Conservation (phyloP, 1,140 invertebrate genomes). For the Neotoxoptera formosana region DNA sequence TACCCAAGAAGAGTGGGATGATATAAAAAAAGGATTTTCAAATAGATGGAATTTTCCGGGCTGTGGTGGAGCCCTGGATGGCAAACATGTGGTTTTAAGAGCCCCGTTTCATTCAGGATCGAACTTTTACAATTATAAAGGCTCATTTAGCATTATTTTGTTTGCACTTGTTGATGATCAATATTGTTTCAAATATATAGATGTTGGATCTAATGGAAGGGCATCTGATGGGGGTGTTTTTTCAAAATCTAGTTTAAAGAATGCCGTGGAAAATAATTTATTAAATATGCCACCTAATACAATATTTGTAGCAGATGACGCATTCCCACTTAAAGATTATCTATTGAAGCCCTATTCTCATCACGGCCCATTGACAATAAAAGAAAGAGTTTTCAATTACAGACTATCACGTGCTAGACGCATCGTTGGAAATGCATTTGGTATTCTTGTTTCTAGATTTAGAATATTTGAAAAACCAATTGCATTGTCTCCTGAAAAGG, state of each 20-base stretch:
- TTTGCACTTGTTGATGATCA: slow-evolving; percentile 59
- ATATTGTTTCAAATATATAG: slow-evolving; percentile 34
- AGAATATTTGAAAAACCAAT: slow-evolving; percentile 63
- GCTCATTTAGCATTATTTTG: slow-evolving; percentile 64
- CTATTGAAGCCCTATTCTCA: slow-evolving; percentile 49
- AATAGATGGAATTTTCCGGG: slow-evolving; percentile 64
- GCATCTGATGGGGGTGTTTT: slow-evolving; percentile 59
- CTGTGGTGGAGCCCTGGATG: slow-evolving; percentile 64
- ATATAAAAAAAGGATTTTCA: slow-evolving; percentile 62
- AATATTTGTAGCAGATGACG: slow-evolving; percentile 57
- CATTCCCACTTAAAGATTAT: slow-evolving; percentile 55
- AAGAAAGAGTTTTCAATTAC: slow-evolving; percentile 64
- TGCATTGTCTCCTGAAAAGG: not conserved
- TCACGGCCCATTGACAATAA: slow-evolving; percentile 50
- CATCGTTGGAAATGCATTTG: slow-evolving; percentile 65
- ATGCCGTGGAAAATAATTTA: slow-evolving; percentile 60
- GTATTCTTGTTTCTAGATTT: slow-evolving; percentile 64
- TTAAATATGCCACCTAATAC: slow-evolving; percentile 51
- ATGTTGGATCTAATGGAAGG: slow-evolving; percentile 16
- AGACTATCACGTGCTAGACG: slow-evolving; percentile 61
- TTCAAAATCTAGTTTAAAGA: slow-evolving; percentile 61
- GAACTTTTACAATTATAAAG: slow-evolving; percentile 64
- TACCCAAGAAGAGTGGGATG: slow-evolving; percentile 60
- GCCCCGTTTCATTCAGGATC: slow-evolving; percentile 62
- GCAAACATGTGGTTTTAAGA: slow-evolving; percentile 59